Evolutionary conservation across 2,113 vertebrate genomes (phyloP).

Genomic region (Rhynchomys soricoides): DNA sequence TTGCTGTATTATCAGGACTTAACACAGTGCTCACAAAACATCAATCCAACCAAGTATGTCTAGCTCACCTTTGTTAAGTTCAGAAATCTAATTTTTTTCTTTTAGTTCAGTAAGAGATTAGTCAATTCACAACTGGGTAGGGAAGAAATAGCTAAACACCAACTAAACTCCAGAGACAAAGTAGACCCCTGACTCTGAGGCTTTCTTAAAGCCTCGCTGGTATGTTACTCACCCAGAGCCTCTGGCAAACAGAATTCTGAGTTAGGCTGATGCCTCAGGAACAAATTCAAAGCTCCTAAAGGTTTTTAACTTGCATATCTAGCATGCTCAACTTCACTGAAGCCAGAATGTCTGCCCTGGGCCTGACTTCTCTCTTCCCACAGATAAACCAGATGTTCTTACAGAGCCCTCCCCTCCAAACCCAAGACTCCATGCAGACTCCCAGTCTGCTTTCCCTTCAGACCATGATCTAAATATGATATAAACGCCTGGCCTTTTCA

Average conservation of each 20-base stretch:
- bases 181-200: not conserved
- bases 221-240: not conserved
- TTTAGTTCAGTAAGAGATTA: constrained; percentile 15
- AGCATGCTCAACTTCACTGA: not conserved
- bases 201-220: not conserved
- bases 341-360: not conserved
- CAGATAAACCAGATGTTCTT: not conserved
- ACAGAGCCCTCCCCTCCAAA: not conserved
- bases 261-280: not conserved
- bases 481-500: not conserved
- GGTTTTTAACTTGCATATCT: not conserved
- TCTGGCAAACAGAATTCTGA: constrained; percentile 36
- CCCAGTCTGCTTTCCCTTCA: not conserved
- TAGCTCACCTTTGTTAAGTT: not conserved
- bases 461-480: not conserved
- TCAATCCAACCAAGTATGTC: not conserved
- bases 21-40: not conserved
- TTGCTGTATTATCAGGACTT: not conserved
- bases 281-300: constrained; percentile 15
- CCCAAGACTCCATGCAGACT: not conserved
- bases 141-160: not conserved
- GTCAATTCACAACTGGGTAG: constrained; percentile 14
- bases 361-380: not conserved
- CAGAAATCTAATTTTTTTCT: not conserved
- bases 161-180: not conserved